Evolutionary conservation across 2,888 invertebrate species (phyloP).

Genomic region (Nomada ferruginata): DNA sequence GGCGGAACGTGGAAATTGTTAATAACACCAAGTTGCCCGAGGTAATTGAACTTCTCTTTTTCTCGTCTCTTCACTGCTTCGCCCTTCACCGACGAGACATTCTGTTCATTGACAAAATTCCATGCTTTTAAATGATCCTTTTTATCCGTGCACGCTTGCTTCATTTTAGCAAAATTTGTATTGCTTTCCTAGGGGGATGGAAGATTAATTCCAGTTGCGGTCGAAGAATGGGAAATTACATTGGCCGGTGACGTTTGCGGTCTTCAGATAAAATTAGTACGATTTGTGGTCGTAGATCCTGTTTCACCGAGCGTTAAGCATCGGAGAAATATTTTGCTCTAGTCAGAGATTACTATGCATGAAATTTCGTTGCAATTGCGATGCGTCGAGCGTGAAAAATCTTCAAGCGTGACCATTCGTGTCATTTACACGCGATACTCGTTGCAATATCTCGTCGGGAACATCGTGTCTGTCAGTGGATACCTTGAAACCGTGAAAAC

Average conservation of each 20-base stretch:
- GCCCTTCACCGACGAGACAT: not conserved
- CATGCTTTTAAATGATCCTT: not conserved
- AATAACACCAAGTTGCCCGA: slow-evolving; percentile 39
- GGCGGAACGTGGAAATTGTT: slow-evolving; percentile 50
- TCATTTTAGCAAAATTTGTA: not conserved
- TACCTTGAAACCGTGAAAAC: slow-evolving; percentile 37
- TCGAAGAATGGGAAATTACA: slow-evolving; percentile 11
- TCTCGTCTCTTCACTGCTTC: not conserved
- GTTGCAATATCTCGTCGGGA: slow-evolving; percentile 5
- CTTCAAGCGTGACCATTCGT: not conserved
- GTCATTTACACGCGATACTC: slow-evolving; percentile 44
- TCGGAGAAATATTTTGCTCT: slow-evolving; percentile 19
- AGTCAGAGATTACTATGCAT: not conserved
- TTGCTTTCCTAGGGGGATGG: not conserved
- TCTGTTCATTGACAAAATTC: not conserved
- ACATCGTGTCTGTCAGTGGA: slow-evolving; percentile 20
- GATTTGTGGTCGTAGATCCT: slow-evolving; percentile 28
- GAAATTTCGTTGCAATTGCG: not conserved
- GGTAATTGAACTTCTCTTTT: slow-evolving; percentile 34
- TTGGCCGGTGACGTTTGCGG: slow-evolving; percentile 36
- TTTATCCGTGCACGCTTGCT: not conserved
- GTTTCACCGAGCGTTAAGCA: slow-evolving; percentile 6
- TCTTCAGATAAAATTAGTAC: slow-evolving; percentile 31
- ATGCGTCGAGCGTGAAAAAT: slow-evolving; percentile 1
- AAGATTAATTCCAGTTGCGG: slow-evolving; percentile 33